Evolutionary conservation across 2,888 invertebrate species (phyloP), one percentile per base, ranked within the genome.

Genomic region (Aspidapion aeneum): DNA sequence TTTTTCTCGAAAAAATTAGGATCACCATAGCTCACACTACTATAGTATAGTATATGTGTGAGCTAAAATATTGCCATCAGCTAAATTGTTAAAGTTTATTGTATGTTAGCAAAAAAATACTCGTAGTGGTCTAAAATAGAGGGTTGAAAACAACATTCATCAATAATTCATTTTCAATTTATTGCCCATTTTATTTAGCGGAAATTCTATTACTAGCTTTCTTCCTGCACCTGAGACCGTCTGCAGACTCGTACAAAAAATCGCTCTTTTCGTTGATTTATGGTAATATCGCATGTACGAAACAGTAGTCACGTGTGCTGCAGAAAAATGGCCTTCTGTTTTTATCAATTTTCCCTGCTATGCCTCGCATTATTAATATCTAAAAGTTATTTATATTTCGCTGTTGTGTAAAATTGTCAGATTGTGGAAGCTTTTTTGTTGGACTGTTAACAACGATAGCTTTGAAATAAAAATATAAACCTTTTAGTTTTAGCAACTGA

Each of bases 111-210:
- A n/a, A n/a, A n/a, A n/a, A n/a, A n/a, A n/a, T n/a, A n/a, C n/a
- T n/a, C n/a, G n/a, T n/a, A 35, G 35, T 35, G 35, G 12, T 12
- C 35, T 12, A 7, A 35, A 35, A 35, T 7, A 35, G 35, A 35
- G 12, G 18, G 52, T n/a, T 52, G 52, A n/a, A n/a, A 48, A 52
- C 16, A n/a, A n/a, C 18, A 52, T 35, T 20, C 55, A 55, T 60
- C 55, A 56, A 54, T 55, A 12, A 60, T 60, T 55, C 2, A 9
- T 60, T 21, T 21, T 22, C 1, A 21, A 48, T 35, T 61, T 57
- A 56, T 56, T 56, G 56, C 56, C 56, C n/a, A 56, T 56, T 56
- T 56, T 56, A 19, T 56, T 19, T 20, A 19, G 56, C n/a, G 56
- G 18, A 19, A 56, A 35, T 35, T 35, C 35, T 35, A 35, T 35